Evolutionary conservation across 2,888 invertebrate genomes (phyloP).

Genomic region (Andrena bucephala): DNA sequence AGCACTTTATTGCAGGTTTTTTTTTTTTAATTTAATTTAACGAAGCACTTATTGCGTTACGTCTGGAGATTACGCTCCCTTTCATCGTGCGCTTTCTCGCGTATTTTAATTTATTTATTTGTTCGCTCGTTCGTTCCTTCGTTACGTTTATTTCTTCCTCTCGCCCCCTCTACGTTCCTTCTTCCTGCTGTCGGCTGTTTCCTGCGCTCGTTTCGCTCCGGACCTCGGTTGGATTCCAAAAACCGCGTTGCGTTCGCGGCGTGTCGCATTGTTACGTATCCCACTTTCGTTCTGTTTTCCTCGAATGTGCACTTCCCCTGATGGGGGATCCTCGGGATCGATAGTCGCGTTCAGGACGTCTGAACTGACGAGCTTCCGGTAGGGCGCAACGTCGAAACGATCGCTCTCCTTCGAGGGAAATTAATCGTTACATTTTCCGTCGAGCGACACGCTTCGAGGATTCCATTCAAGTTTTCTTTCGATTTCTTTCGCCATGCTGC

Average conservation of each 20-base stretch:
- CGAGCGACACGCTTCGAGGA: constrained; percentile 6
- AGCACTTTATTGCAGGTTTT: constrained; percentile 79
- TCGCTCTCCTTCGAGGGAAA: constrained; percentile 1
- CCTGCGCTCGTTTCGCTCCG: not conserved
- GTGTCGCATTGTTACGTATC: constrained; percentile 37
- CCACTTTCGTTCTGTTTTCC: not conserved
- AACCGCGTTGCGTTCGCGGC: constrained; percentile 27
- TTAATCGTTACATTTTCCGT: constrained; percentile 24
- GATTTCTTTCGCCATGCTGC: not conserved
- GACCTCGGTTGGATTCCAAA: constrained; percentile 28
- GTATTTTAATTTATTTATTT: not conserved
- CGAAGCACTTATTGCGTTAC: constrained; percentile 80
- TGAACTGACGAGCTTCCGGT: constrained; percentile 13
- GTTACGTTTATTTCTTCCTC: not conserved
- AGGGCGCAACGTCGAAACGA: not conserved
- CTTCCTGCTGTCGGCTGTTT: not conserved
- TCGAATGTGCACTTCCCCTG: not conserved
- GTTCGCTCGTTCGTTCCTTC: constrained; percentile 7
- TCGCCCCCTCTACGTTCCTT: not conserved
- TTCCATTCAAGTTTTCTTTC: constrained; percentile 11
- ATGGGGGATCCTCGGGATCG: not conserved
- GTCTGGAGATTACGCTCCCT: constrained; percentile 52
- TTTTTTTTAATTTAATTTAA: constrained; percentile 69
- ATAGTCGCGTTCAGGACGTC: constrained; percentile 17
- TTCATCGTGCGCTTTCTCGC: constrained; percentile 4